Evolutionary conservation across 35 echinoderm and acorn worm genomes (phyloP), one percentile per base, ranked within the genome.

Genomic region (Anneissia japonica): DNA sequence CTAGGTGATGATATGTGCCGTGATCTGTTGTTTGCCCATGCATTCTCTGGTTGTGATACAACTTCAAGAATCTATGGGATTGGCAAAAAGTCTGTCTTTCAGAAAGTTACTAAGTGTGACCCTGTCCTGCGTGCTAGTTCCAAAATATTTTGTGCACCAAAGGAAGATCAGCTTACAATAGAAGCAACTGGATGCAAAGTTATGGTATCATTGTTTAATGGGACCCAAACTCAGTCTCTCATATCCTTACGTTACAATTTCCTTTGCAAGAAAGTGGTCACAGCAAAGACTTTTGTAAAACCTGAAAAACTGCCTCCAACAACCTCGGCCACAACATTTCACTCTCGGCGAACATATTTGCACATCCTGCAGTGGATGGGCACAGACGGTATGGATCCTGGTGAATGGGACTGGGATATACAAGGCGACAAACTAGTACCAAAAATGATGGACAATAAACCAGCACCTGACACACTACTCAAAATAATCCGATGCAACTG

Each of bases 41-140:
- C 82, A 26, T 90, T 86, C 55, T 84, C 87, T 38, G 87, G 87
- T 14, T 86, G 92, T 90, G 92, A 81, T 81, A 35, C 92, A 82
- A 82, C 85, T 3, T 90, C 83, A 29, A 74, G 87, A 19, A 79
- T 93, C 21, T 90, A 75, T 85, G 88, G 92, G 39, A 75, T 93
- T 78, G 86, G 91, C 0, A 93, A 93, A 39, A 89, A 89, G 46
- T 72, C 86, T 51, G 82, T 37, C 14, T 91, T 91, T 35, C 38
- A 79, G 34, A 91, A 91, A 40, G 74, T 86, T 80, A n/a, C n/a
- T n/a, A n/a, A n/a, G 32, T 84, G 84, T 30, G 79, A 87, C 34
- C 46, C 23, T 9, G 32, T 4, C 3, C 10, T 87, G 19, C 1
- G 81, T 26, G 36, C 76, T 1, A 34, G 75, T 81, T 75, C 89